Conservation (phyloP, 2,797 vertebrate species). For the Coccyzus lansbergi region DNA sequence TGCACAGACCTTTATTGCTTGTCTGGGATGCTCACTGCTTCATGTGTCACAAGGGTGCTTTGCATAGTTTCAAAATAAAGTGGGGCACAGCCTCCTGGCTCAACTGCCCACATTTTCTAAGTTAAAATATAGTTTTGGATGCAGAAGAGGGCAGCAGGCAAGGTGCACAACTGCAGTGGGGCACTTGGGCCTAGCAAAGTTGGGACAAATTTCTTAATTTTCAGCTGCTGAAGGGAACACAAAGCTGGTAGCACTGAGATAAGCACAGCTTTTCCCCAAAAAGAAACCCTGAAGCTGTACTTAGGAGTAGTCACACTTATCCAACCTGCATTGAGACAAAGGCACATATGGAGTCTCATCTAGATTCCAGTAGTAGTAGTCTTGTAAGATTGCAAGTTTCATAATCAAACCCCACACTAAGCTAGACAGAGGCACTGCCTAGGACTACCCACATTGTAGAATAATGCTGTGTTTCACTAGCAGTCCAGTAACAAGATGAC, state of each 20-base stretch:
- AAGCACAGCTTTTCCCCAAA: not conserved
- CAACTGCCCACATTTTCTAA: rapidly evolving
- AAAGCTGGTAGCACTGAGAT: not conserved
- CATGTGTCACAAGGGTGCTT: not conserved
- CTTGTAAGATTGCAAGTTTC: not conserved
- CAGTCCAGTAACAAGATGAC: not conserved
- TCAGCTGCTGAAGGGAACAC: not conserved
- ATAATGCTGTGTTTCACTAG: not conserved
- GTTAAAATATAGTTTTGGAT: not conserved
- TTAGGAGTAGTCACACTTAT: not conserved
- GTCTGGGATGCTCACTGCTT: not conserved
- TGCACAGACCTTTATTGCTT: not conserved
- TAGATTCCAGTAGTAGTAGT: not conserved
- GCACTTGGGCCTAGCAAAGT: not conserved
- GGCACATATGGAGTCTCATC: not conserved
- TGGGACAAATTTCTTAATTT: not conserved
- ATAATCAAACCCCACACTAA: not conserved
- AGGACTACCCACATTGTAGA: not conserved
- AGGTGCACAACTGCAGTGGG: rapidly evolving
- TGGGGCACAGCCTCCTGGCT: not conserved
- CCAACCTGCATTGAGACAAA: not conserved
- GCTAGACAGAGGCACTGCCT: not conserved
- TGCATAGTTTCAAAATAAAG: not conserved
- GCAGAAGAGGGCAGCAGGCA: not conserved
- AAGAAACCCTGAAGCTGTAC: not conserved